Conservation (phyloP, 2,888 invertebrate genomes). For the Phlogophora meticulosa region DNA sequence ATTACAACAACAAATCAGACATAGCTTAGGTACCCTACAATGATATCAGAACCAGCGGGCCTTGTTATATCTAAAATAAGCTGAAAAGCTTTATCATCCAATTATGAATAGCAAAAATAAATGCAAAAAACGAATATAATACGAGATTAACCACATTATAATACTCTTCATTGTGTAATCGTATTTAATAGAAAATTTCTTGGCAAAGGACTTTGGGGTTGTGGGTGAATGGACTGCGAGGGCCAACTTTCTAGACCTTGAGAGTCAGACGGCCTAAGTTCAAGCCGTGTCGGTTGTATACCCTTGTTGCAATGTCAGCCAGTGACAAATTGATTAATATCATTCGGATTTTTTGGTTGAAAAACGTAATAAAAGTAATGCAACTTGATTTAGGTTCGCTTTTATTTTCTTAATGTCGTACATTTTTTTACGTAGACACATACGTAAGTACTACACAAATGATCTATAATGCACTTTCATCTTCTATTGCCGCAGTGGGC, state of each 20-base stretch:
- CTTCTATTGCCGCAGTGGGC: constrained; percentile 67
- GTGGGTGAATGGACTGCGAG: constrained; percentile 64
- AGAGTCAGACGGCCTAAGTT: constrained; percentile 69
- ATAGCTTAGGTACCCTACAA: not conserved
- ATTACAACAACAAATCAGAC: not conserved
- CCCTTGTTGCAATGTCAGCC: constrained; percentile 71
- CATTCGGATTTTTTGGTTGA: not conserved
- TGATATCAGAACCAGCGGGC: not conserved
- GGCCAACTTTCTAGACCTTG: constrained; percentile 75
- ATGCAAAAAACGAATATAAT: constrained; percentile 11
- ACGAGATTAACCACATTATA: constrained; percentile 10
- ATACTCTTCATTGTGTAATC: constrained; percentile 28
- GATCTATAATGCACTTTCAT: constrained; percentile 71
- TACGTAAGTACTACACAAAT: constrained; percentile 2
- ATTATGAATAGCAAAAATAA: constrained; percentile 22
- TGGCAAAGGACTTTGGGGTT: constrained; percentile 59
- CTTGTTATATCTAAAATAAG: constrained; percentile 2
- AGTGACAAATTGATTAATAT: constrained; percentile 45
- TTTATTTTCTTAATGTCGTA: not conserved
- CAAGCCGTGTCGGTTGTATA: constrained; percentile 70
- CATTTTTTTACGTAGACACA: not conserved
- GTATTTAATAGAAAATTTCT: constrained; percentile 29
- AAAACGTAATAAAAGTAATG: not conserved
- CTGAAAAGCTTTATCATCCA: constrained; percentile 19
- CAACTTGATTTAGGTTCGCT: not conserved